Conservation (phyloP, 2,797 vertebrate species). For the Channallabes apus region DNA sequence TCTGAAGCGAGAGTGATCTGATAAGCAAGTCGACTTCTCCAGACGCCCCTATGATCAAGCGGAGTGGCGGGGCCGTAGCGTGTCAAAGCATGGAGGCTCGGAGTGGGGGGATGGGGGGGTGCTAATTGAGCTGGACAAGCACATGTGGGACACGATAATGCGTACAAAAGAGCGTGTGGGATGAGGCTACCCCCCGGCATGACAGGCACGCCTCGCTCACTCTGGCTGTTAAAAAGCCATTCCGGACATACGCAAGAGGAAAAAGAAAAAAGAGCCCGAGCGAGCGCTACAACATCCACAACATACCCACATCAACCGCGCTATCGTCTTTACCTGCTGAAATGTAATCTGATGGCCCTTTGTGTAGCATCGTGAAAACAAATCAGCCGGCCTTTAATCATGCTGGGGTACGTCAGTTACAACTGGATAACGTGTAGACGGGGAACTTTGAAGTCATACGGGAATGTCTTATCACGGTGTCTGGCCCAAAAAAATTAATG, state of each 20-base stretch:
- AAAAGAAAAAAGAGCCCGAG: not conserved
- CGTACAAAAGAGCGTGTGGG: slow-evolving; percentile 24
- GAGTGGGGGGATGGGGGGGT: not conserved
- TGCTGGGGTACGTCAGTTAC: slow-evolving; percentile 24
- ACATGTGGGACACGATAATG: slow-evolving; percentile 37
- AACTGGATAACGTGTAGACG: slow-evolving; percentile 19
- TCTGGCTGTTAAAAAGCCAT: not conserved
- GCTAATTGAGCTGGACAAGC: slow-evolving; percentile 39
- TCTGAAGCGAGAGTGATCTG: slow-evolving; percentile 35
- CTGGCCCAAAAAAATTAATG: slow-evolving; percentile 21
- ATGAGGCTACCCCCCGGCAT: slow-evolving; percentile 1
- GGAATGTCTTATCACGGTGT: slow-evolving; percentile 36
- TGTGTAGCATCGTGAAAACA: slow-evolving; percentile 51
- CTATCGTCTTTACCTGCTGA: slow-evolving; percentile 36
- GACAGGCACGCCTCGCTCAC: slow-evolving; percentile 2
- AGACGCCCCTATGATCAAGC: slow-evolving; percentile 41
- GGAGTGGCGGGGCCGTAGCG: slow-evolving; percentile 35
- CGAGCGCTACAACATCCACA: not conserved
- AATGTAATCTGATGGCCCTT: slow-evolving; percentile 47
- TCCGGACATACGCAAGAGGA: not conserved
- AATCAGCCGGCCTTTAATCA: slow-evolving; percentile 39
- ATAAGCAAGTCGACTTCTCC: slow-evolving; percentile 39
- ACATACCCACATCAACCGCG: slow-evolving; percentile 45
- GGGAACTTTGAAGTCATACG: slow-evolving; percentile 34
- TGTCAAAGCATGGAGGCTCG: slow-evolving; percentile 43